Evolutionary conservation across 2,888 invertebrate species (phyloP).

Genomic region (Troglohyphantes excavatus): DNA sequence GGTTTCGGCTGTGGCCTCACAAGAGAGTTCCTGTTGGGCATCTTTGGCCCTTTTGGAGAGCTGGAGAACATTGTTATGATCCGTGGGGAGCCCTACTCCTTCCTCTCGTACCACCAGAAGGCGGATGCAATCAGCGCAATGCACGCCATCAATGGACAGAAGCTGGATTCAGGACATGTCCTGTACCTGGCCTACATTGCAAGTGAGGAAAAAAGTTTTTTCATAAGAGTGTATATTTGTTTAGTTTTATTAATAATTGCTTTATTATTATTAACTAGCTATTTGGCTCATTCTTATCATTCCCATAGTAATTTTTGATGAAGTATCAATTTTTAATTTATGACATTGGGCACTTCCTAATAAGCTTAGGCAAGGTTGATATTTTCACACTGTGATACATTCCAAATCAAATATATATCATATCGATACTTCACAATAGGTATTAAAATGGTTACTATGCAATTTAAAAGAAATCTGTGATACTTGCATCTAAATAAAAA

Average conservation of each 20-base stretch:
- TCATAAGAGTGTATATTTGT: background rate
- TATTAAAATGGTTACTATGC: no score
- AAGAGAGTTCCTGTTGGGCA: slow-evolving; percentile 86
- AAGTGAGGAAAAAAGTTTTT: slow-evolving; percentile 84
- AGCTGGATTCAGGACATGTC: slow-evolving; percentile 85
- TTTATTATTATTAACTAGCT: background rate
- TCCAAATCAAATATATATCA: no score
- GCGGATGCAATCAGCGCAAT: slow-evolving; percentile 86
- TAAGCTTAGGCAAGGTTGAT: no score
- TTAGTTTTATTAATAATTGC: background rate
- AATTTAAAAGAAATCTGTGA: no score
- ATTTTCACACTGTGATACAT: no score
- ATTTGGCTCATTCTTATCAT: no score
- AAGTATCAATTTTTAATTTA: no score
- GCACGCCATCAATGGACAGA: slow-evolving; percentile 85
- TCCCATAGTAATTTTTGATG: no score
- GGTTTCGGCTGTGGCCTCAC: slow-evolving; percentile 91
- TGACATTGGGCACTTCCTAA: no score
- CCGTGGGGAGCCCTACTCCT: slow-evolving; percentile 91
- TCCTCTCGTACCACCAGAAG: slow-evolving; percentile 86
- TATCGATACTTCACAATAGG: no score
- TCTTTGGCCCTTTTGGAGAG: slow-evolving; percentile 85
- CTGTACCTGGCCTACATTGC: slow-evolving; percentile 86
- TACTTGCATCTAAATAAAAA: no score
- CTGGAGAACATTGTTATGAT: slow-evolving; percentile 87